These are phyloP conservation scores for Sthenelais limicola DNA, from an alignment of 2,888 invertebrate species.

Conservation along the genomic window DNA sequence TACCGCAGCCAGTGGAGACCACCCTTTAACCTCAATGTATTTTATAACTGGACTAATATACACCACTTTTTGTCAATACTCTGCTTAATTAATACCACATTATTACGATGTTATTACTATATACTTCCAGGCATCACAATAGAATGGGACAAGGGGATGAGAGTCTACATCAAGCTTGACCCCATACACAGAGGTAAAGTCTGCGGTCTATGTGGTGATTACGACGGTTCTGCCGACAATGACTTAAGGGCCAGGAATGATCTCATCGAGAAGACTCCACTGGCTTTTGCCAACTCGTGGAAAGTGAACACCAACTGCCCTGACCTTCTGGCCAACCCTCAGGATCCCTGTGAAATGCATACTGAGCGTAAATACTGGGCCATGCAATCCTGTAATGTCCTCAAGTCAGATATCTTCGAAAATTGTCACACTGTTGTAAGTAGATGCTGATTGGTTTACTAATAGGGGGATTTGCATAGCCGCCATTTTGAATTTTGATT, in stretches of 20 bases:
- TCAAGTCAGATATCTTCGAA: constrained; percentile 83
- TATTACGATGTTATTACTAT: too few species aligned
- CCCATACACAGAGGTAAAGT: constrained; percentile 72
- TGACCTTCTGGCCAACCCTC: constrained; percentile 3
- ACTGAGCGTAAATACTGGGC: constrained; percentile 89
- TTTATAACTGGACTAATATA: too few species aligned
- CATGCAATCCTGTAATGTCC: constrained; percentile 80
- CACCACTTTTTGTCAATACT: too few species aligned
- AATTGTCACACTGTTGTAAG: constrained; percentile 84
- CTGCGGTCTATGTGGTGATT: constrained; percentile 92
- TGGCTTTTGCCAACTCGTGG: constrained; percentile 51
- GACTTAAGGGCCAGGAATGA: constrained; percentile 78
- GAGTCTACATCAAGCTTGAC: constrained; percentile 81
- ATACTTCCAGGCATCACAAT: constrained; percentile 72
- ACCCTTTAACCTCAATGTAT: too few species aligned
- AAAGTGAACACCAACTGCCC: constrained; percentile 47
- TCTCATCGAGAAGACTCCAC: constrained; percentile 47
- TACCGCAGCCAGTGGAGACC: too few species aligned
- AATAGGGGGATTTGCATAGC: too few species aligned
- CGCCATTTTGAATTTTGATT: too few species aligned
- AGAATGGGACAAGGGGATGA: constrained; percentile 92
- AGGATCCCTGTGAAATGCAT: constrained; percentile 62
- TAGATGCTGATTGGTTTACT: too few species aligned
- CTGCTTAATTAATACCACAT: too few species aligned
- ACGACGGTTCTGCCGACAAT: constrained; percentile 86